A percentile compares a stretch with the other conserved stretches of the same genome.
These are phyloP conservation scores for Aleadryas rufinucha DNA, from an alignment of 2,113 vertebrate genomes.

Conservation along the genomic window DNA sequence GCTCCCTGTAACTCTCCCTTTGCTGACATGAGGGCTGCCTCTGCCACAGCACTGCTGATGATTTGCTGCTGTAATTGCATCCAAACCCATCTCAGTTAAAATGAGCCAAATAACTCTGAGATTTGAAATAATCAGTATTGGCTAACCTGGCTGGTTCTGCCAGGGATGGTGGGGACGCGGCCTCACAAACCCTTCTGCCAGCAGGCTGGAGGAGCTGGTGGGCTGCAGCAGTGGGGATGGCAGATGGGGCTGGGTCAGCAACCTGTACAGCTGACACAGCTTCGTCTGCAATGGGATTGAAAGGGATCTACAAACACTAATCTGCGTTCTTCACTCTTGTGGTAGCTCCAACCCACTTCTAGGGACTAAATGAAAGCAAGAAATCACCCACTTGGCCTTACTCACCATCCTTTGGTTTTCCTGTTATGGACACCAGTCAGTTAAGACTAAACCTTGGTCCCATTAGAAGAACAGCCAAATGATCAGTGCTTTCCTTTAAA, in stretches of 20 bases:
- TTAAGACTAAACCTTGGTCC: neutral
- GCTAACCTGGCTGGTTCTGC: neutral
- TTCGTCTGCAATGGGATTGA: neutral
- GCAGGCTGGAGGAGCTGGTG: neutral
- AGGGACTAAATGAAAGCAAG: neutral
- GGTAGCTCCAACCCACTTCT: neutral
- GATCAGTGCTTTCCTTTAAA: neutral
- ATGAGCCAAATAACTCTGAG: neutral
- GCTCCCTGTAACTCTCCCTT: neutral
- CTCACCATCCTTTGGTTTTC: neutral
- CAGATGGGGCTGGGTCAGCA: neutral
- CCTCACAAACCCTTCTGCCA: neutral
- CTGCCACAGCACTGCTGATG: neutral
- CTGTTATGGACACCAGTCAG: neutral
- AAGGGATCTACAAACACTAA: neutral
- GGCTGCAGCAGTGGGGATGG: neutral
- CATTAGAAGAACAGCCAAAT: neutral
- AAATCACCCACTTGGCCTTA: neutral
- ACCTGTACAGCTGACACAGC: neutral
- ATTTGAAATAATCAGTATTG: neutral
- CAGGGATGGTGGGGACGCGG: neutral
- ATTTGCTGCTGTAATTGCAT: neutral
- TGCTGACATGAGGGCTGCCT: neutral
- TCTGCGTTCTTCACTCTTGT: neutral
- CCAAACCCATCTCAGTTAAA: neutral